Evolutionary conservation across 1,140 invertebrate species (phyloP).

Genomic region (Brachionus rotundiformis): DNA sequence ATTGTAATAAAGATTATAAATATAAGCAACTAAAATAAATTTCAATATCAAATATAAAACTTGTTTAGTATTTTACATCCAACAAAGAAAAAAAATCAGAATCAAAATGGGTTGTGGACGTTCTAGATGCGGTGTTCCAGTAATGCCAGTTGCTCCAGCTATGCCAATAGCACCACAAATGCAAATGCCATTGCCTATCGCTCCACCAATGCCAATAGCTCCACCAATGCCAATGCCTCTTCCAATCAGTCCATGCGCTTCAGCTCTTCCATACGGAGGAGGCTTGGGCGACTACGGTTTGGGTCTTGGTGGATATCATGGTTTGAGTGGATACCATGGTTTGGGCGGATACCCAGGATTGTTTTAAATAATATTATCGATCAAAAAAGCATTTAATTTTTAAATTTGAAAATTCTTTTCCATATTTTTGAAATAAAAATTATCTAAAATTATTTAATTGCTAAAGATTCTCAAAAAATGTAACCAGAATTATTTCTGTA

Average conservation of each 20-base stretch:
- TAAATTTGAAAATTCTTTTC: too few species aligned
- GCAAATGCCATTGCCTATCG: too few species aligned
- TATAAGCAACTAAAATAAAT: too few species aligned
- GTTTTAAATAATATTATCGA: not conserved
- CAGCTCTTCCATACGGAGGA: not conserved
- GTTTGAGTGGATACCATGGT: not conserved
- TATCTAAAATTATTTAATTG: too few species aligned
- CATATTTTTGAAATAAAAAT: too few species aligned
- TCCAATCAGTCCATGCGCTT: not conserved
- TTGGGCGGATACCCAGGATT: not conserved
- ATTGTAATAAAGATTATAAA: too few species aligned
- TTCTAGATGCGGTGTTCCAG: not conserved
- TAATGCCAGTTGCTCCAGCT: not conserved
- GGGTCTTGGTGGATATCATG: too few species aligned
- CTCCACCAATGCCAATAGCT: not conserved
- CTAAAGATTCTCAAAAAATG: too few species aligned
- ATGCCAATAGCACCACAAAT: not conserved
- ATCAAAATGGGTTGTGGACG: not conserved
- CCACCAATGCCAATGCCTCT: not conserved
- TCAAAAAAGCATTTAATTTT: too few species aligned
- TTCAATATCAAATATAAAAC: too few species aligned
- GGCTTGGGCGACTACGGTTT: not conserved
- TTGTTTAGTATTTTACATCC: too few species aligned
- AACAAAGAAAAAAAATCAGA: not conserved
- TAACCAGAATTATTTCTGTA: too few species aligned